These are phyloP conservation scores for Coracopsis vasa DNA, from an alignment of 2,113 vertebrate species.

Conservation along the genomic window DNA sequence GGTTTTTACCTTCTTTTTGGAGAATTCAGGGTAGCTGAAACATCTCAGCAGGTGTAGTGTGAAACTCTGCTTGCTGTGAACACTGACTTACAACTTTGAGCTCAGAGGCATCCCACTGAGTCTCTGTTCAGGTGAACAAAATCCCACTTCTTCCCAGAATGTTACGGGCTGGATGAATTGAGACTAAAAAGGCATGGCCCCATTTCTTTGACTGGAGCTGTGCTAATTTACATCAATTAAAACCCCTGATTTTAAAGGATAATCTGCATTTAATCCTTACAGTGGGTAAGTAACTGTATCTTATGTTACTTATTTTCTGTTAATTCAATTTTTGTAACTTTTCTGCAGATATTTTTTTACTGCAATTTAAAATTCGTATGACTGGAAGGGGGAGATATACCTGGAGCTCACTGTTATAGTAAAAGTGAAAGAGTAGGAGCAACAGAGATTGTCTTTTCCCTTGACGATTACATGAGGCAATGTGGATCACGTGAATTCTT, in stretches of 20 bases:
- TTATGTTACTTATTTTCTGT: not conserved
- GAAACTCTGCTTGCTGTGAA: constrained; percentile 20
- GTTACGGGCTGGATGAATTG: not conserved
- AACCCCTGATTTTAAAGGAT: not conserved
- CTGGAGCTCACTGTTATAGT: not conserved
- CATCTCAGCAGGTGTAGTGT: constrained; percentile 32
- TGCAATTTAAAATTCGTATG: not conserved
- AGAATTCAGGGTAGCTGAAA: not conserved
- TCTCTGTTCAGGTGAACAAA: constrained; percentile 38
- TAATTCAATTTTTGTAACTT: not conserved
- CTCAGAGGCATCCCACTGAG: not conserved
- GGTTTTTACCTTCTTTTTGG: not conserved
- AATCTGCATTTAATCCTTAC: not conserved
- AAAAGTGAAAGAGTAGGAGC: not conserved
- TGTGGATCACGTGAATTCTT: not conserved
- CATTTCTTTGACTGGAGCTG: not conserved
- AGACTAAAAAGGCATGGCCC: not conserved
- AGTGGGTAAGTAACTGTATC: not conserved
- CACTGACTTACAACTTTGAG: not conserved
- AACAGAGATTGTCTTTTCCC: not conserved
- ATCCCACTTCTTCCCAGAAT: not conserved
- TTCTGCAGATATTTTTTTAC: not conserved
- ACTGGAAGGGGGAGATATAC: not conserved
- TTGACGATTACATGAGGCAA: not conserved
- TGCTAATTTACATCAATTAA: not conserved